Conservation (phyloP, 2,888 invertebrate species). For the Sphaerophoria rueppellii region DNA sequence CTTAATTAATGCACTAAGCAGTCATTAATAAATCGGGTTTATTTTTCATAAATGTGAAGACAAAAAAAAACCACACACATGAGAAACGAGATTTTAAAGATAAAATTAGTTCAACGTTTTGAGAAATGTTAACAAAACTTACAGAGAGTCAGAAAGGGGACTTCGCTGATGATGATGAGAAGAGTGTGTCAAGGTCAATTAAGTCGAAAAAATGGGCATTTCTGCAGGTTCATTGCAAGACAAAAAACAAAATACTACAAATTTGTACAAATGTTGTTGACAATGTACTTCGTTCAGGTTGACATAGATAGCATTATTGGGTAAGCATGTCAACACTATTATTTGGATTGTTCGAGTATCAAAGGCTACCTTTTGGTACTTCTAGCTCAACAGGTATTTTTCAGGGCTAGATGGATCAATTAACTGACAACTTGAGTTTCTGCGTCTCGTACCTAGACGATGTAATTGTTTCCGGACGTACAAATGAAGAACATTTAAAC, state of each 20-base stretch:
- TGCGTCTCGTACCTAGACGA: conserved; percentile 7
- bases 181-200: conserved; percentile 26
- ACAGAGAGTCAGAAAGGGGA: not conserved
- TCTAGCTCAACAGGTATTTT: conserved; percentile 1
- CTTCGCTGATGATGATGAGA: not conserved
- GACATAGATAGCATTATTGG: no score
- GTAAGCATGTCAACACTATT: no score
- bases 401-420: not conserved
- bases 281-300: no score
- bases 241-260: no score
- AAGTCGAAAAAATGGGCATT: not conserved
- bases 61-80: not conserved
- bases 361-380: conserved; percentile 25
- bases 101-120: not conserved
- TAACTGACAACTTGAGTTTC: conserved; percentile 4
- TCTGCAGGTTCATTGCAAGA: no score
- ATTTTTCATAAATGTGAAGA: conserved; percentile 10
- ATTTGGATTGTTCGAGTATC: conserved; percentile 21
- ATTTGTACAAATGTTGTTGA: no score
- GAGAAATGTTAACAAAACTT: not conserved
- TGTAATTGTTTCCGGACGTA: conserved; percentile 13
- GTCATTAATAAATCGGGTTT: conserved; percentile 52
- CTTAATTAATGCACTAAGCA: conserved; percentile 67
- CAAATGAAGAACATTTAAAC: not conserved
- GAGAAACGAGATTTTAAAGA: not conserved